Evolutionary conservation across 2,888 invertebrate species (phyloP).

Genomic region (Quadriops clusia): DNA sequence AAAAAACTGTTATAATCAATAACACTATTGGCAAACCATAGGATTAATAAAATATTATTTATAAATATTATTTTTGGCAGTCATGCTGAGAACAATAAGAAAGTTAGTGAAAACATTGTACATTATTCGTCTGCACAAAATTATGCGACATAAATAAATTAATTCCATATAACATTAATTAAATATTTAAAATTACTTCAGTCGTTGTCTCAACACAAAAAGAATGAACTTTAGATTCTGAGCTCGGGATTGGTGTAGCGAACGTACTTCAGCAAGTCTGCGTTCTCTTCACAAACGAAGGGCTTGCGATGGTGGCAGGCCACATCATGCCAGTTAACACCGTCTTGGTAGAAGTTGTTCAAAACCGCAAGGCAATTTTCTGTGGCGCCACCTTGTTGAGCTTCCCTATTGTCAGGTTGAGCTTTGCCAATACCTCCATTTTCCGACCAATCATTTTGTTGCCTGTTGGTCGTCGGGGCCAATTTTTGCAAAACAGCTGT

Average conservation of each 20-base stretch:
- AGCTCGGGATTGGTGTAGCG: slow-evolving; percentile 71
- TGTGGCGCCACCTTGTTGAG: slow-evolving; percentile 68
- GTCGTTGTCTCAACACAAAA: slow-evolving; percentile 8
- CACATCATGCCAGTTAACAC: slow-evolving; percentile 84
- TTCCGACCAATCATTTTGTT: slow-evolving; percentile 81
- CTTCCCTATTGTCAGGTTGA: slow-evolving; percentile 78
- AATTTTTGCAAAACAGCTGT: slow-evolving; percentile 76
- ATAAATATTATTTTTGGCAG: no score
- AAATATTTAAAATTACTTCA: slow-evolving; percentile 14
- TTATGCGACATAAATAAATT: no score
- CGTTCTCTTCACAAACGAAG: slow-evolving; percentile 81
- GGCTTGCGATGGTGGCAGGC: slow-evolving; percentile 85
- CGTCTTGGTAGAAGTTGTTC: slow-evolving; percentile 85
- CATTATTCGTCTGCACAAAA: no score
- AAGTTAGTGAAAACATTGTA: no score
- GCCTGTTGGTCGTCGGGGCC: slow-evolving; percentile 68
- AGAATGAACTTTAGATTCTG: slow-evolving; percentile 43
- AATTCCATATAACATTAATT: no score
- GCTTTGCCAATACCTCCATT: slow-evolving; percentile 76
- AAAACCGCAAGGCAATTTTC: slow-evolving; percentile 78
- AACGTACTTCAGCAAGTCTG: slow-evolving; percentile 74
- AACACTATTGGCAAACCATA: no score
- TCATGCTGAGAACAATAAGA: no score
- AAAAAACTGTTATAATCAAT: no score
- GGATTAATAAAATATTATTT: no score